Percentiles rank a stretch among this genome's conserved stretches.
phyloP scores from a whole-genome alignment of 37 sponge, comb jelly and placozoan species.

The Dysidea cf. avara region DNA sequence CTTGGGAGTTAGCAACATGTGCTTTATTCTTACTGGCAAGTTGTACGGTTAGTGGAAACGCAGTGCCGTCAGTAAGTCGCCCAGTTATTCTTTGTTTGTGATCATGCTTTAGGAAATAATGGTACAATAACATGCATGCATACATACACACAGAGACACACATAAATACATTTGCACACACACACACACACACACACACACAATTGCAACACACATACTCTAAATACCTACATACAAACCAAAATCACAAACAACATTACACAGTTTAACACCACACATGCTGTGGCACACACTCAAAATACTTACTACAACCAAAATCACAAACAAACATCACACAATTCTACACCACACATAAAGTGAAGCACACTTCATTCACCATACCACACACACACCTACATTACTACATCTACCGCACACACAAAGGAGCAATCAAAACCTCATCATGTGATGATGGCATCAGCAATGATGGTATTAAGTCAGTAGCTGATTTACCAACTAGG shows the following conservation, averaged over 20 bases:
- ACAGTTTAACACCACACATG: too few species aligned
- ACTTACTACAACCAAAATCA: too few species aligned
- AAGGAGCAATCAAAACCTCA: too few species aligned
- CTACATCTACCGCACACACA: background rate
- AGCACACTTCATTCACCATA: background rate
- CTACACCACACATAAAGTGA: background rate
- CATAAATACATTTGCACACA: too few species aligned
- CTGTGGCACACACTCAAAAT: too few species aligned
- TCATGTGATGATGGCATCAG: constrained; percentile 20
- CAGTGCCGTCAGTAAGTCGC: constrained; percentile 47
- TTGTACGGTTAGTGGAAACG: constrained; percentile 69
- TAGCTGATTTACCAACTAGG: constrained; percentile 42
- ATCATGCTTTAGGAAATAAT: background rate
- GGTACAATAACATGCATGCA: background rate
- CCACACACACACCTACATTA: background rate
- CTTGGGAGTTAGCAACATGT: background rate
- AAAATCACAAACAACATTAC: too few species aligned
- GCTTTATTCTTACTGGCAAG: constrained; percentile 37
- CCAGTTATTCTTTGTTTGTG: constrained; percentile 67
- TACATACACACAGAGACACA: constrained; percentile 7
- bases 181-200: too few species aligned
- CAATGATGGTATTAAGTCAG: constrained; percentile 74
- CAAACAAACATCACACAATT: constrained; percentile 16
- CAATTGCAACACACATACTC: too few species aligned
- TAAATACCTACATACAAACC: too few species aligned